Evolutionary conservation across 2,888 invertebrate species (phyloP).

Genomic region (Tetheella fluctuosa): DNA sequence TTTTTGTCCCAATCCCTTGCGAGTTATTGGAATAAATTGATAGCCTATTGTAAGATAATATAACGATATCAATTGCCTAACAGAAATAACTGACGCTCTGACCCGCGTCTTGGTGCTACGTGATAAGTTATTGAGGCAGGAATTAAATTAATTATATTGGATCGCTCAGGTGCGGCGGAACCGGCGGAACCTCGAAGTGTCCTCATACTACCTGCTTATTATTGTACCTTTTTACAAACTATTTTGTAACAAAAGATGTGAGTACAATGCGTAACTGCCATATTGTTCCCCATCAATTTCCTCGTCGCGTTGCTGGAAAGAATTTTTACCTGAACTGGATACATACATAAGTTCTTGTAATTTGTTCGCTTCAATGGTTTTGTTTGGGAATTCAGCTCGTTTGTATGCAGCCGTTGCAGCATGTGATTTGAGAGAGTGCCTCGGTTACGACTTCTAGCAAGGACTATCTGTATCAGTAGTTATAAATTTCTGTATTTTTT

Average conservation of each 20-base stretch:
- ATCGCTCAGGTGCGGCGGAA: background rate
- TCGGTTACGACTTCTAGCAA: background rate
- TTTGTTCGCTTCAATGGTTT: constrained; percentile 25
- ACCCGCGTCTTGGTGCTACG: too few species aligned
- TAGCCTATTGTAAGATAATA: too few species aligned
- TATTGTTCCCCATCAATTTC: background rate
- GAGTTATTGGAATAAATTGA: too few species aligned
- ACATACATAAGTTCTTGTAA: constrained; percentile 13
- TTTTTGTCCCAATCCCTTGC: too few species aligned
- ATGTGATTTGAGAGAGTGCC: background rate
- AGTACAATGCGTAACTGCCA: constrained; percentile 14
- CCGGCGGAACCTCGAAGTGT: background rate
- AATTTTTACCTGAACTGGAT: constrained; percentile 31
- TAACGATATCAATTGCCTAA: too few species aligned
- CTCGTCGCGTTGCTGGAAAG: constrained; percentile 13
- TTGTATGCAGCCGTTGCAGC: constrained; percentile 21
- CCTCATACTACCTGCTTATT: background rate
- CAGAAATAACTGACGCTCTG: too few species aligned
- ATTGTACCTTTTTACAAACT: constrained; percentile 5
- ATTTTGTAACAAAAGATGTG: constrained; percentile 9
- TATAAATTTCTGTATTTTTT: background rate
- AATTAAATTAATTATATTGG: background rate
- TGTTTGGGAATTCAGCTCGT: constrained; percentile 22
- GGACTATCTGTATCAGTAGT: background rate
- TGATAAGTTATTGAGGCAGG: too few species aligned